These are phyloP conservation scores for Zaprionus ornatus DNA, from an alignment of 1,140 invertebrate species.

Conservation along the genomic window DNA sequence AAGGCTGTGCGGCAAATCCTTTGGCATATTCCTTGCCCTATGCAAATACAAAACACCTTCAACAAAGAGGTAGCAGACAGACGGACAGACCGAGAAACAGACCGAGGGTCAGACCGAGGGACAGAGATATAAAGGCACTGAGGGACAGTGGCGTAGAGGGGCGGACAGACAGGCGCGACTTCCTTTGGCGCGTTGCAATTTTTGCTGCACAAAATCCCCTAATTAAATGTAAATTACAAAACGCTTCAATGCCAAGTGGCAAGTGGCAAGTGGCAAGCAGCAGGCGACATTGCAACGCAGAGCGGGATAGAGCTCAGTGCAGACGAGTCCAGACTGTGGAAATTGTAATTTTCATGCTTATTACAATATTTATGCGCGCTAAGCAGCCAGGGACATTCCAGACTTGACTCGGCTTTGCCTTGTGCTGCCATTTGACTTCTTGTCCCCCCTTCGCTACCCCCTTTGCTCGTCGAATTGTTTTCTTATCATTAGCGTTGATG, in stretches of 20 bases:
- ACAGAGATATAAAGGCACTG: not conserved
- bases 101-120: too few species aligned
- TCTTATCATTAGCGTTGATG: constrained; percentile 65
- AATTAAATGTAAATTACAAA: constrained; percentile 77
- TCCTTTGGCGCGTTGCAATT: constrained; percentile 31
- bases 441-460: not conserved
- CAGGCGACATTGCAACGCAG: constrained; percentile 17
- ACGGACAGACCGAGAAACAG: too few species aligned
- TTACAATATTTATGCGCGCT: constrained; percentile 69
- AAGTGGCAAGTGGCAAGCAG: constrained; percentile 34
- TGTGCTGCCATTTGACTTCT: constrained; percentile 42
- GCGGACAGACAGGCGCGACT: not conserved
- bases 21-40: constrained; percentile 37
- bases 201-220: constrained; percentile 58
- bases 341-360: constrained; percentile 75
- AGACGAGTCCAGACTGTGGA: constrained; percentile 6
- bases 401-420: constrained; percentile 24
- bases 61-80: not conserved
- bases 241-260: constrained; percentile 58
- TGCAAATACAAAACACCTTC: not conserved
- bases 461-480: constrained; percentile 48
- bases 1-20: not conserved
- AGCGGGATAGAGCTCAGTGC: too few species aligned
- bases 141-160: not conserved
- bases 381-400: constrained; percentile 43